Evolutionary conservation across 2,888 invertebrate species (phyloP), one percentile per base, ranked within the genome.

Genomic region (Mylabris sibirica): DNA sequence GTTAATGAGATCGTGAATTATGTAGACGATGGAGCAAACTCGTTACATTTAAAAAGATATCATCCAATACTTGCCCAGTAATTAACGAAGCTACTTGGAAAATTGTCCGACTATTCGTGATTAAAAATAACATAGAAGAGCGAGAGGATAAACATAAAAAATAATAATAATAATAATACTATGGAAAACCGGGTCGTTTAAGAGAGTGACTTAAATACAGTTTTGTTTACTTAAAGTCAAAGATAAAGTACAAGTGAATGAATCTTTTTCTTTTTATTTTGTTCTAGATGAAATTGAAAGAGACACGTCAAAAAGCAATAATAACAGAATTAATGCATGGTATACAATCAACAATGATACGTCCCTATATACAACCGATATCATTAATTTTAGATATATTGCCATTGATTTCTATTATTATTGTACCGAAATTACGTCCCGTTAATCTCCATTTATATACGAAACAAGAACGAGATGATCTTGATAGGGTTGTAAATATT

Each of bases 381-480:
- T 84, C 87, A 0, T 81, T 94, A n/a, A 84, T 90, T 35, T 80
- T 92, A 49, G 95, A 96, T 77, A 84, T 93, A 0, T 80, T 95
- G 65, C 94, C 96, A 0, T 83, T 91, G 44, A 81, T 96, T 60
- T 87, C 92, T 2, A 87, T 90, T 66, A 88, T 96, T 63, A 87
- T 96, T 60, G 88, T 91, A 64, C 96, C 96, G 0, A 85, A 87
- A 22, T 85, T 96, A 57, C 87, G 95, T 63, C 92, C 94, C 0
- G 94, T 94, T 61, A 88, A 80, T 80, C 82, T 82, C 69, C 91
- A 95, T 87, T 83, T 96, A 63, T 95, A 92, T 85, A 93, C 91
- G 22, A 86, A 88, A 3, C 86, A 87, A 71, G 96, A 96, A 84
- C 91, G 91, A 63, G 87, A 87, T 14, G 90, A 92, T 57, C 82